Conservation (phyloP, 2,888 invertebrate species). For the Agrotis exclamationis region DNA sequence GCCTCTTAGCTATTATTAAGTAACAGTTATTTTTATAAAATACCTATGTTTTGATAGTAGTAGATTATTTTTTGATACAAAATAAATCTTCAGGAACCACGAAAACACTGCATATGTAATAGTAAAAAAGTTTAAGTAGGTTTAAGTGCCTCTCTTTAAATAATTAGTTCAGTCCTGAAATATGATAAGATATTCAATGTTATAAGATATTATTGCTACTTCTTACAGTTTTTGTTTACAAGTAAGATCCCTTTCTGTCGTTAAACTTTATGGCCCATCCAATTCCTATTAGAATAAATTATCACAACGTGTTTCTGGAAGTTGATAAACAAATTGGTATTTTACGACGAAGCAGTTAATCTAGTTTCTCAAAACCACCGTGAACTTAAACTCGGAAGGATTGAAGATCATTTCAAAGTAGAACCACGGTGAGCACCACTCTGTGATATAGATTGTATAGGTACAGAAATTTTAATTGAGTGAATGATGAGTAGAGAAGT, state of each 20-base stretch:
- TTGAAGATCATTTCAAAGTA: conserved; percentile 10
- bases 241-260: conserved; percentile 47
- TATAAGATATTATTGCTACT: conserved; percentile 30
- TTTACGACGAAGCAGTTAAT: conserved; percentile 47
- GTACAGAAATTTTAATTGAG: not conserved
- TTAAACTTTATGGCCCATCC: conserved; percentile 65
- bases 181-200: conserved; percentile 18
- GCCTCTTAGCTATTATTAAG: no score
- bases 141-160: conserved; percentile 6
- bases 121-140: no score
- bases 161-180: conserved; percentile 24
- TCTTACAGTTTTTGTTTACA: conserved; percentile 45
- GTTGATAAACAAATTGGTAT: conserved; percentile 46
- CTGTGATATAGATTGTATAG: not conserved
- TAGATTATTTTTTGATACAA: no score
- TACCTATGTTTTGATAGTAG: no score
- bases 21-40: no score
- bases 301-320: conserved; percentile 32
- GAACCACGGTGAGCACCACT: no score
- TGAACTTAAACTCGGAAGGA: conserved; percentile 21
- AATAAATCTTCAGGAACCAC: not conserved
- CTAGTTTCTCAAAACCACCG: conserved; percentile 37
- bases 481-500: conserved; percentile 9
- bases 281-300: conserved; percentile 54
- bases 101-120: not conserved